Percentiles rank a stretch among this genome's conserved stretches.
These are phyloP conservation scores for Octodon degus DNA, from an alignment of 2,113 vertebrate genomes.

Conservation along the genomic window DNA sequence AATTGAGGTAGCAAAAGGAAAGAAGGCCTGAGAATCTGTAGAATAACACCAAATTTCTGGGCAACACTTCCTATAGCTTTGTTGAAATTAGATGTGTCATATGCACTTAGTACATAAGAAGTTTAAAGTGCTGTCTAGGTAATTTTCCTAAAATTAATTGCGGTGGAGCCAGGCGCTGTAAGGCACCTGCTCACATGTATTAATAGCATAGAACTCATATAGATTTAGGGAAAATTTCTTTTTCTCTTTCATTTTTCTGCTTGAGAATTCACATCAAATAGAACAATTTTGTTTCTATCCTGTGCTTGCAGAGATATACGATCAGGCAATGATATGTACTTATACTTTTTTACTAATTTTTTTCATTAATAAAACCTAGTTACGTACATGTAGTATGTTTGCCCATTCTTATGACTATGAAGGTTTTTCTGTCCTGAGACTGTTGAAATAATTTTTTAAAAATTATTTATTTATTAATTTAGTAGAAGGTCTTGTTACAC, in stretches of 20 bases:
- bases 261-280: neutral
- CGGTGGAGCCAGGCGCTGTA: neutral
- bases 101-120: neutral
- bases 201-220: neutral
- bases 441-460: neutral
- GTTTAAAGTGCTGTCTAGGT: neutral
- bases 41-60: neutral
- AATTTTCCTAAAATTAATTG: constrained; percentile 36
- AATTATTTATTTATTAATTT: too few species aligned
- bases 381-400: constrained; percentile 56
- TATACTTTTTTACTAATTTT: neutral
- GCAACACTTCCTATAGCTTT: neutral
- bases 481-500: too few species aligned
- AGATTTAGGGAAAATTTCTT: neutral
- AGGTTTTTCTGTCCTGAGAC: constrained; percentile 38
- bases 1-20: neutral
- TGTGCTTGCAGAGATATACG: neutral
- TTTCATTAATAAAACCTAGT: constrained; percentile 29
- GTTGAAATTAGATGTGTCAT: neutral
- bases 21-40: neutral
- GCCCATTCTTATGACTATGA: constrained; percentile 42
- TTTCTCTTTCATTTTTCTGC: constrained; percentile 2
- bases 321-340: neutral
- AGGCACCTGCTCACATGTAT: constrained; percentile 45
- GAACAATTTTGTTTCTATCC: neutral